Conservation (phyloP, 1,140 invertebrate genomes). For the Drosophila burlai region DNA sequence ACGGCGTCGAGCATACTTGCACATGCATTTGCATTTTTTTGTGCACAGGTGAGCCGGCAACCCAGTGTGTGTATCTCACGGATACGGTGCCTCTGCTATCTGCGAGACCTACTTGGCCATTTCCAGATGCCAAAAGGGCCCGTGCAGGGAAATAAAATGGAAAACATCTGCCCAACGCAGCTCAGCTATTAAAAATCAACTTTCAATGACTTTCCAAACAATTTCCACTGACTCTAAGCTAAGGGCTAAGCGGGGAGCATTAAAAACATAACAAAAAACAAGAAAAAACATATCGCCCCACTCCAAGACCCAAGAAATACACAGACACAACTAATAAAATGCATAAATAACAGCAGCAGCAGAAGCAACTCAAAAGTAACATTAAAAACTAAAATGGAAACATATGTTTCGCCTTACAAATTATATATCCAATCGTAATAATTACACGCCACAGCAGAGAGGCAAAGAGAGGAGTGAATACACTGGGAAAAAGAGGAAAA, state of each 20-base stretch:
- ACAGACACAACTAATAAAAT: slow-evolving; percentile 72
- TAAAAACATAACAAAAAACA: slow-evolving; percentile 13
- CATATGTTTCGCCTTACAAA: slow-evolving; percentile 80
- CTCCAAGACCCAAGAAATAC: background rate
- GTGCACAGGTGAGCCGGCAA: slow-evolving; percentile 40
- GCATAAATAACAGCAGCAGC: slow-evolving; percentile 60
- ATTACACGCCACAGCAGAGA: slow-evolving; percentile 59
- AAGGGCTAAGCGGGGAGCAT: slow-evolving; percentile 28
- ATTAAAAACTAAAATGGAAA: slow-evolving; percentile 78
- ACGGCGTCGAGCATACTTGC: slow-evolving; percentile 31
- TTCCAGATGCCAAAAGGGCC: slow-evolving; percentile 34
- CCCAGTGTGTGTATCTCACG: slow-evolving; percentile 32
- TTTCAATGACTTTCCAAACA: slow-evolving; percentile 69
- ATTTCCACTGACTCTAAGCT: slow-evolving; percentile 27
- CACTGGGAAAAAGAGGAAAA: background rate
- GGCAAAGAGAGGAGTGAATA: slow-evolving; percentile 1
- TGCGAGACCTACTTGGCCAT: slow-evolving; percentile 42
- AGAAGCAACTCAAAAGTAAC: slow-evolving; percentile 43
- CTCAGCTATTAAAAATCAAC: slow-evolving; percentile 47
- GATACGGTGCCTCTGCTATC: slow-evolving; percentile 41
- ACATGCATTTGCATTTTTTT: slow-evolving; percentile 78
- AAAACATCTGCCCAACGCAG: slow-evolving; percentile 26
- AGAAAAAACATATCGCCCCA: background rate
- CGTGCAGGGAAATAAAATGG: slow-evolving; percentile 9
- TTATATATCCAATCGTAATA: slow-evolving; percentile 81